Evolutionary conservation across 2,888 invertebrate genomes (phyloP), one percentile per base, ranked within the genome.

Genomic region (Scaptomyza caliginosa): DNA sequence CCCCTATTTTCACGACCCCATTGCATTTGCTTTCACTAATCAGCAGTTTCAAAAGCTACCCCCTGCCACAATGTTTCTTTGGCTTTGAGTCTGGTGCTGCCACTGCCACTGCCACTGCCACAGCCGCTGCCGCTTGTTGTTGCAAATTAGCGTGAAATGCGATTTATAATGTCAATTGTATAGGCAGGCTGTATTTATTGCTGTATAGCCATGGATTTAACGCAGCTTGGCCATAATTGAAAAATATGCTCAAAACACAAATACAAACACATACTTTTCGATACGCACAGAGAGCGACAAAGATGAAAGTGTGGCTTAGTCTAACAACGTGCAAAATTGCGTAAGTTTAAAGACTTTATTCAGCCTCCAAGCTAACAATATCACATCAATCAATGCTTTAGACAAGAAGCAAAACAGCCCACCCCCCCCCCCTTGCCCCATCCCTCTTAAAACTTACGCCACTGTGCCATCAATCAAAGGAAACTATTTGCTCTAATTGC

Each of bases 141-240:
- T 79, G 84, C 88, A 84, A 84, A 84, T 84, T 84, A 88, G 88
- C 83, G 83, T 88, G 86, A 84, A 84, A 84, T 77, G 82, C 88
- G 88, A 86, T 83, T 83, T 80, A 86, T 83, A 88, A 88, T 83
- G 83, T 83, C 86, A 88, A 83, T 83, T 83, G 79, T 81, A 52
- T 60, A 19, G 42, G 16, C 1, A 34, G 43, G 21, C 46, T 48
- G 30, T 36, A 32, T 45, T 28, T 17, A 57, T 55, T 56, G 51
- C 21, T 34, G 3, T 21, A 32, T 13, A 19, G 46, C 34, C 42
- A 36, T 49, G 52, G 70, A 51, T 66, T 71, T 67, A 43, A 43
- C 52, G 68, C 75, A 57, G 57, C 66, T 75, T 78, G 62, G 65
- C 63, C 75, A 72, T 78, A 83, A 82, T 71, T 84, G 72, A 63